phyloP scores from a whole-genome alignment of 92 coral and sea anemone genomes.

The Epizoanthus stellaris region DNA sequence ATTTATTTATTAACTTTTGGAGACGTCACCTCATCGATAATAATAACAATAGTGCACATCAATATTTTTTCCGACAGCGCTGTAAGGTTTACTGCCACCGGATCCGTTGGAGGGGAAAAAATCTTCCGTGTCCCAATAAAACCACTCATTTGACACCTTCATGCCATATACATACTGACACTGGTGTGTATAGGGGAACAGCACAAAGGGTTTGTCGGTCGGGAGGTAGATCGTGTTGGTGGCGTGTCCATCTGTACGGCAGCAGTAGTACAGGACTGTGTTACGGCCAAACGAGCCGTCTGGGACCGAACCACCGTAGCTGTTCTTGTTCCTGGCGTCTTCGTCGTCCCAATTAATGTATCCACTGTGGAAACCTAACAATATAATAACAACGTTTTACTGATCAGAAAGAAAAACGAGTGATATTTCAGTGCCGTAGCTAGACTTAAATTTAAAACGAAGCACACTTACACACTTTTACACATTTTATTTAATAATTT shows the following conservation, averaged over 20 bases:
- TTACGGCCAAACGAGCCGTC: slow-evolving; percentile 46
- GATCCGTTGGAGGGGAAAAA: slow-evolving; percentile 13
- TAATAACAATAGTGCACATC: slow-evolving; percentile 23
- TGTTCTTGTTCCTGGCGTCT: slow-evolving; percentile 43
- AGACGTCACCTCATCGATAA: background rate
- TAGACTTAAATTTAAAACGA: too few species aligned
- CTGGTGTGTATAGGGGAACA: slow-evolving; percentile 40
- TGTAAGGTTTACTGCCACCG: background rate
- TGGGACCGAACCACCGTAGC: slow-evolving; percentile 48
- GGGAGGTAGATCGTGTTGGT: slow-evolving; percentile 68
- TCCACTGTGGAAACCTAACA: slow-evolving; percentile 44
- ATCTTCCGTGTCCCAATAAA: slow-evolving; percentile 37
- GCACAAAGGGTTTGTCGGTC: slow-evolving; percentile 56
- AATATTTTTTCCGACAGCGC: slow-evolving; percentile 17
- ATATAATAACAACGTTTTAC: too few species aligned
- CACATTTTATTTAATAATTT: too few species aligned
- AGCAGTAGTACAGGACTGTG: slow-evolving; percentile 58
- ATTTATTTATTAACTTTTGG: too few species aligned
- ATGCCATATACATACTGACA: slow-evolving; percentile 35
- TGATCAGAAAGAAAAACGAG: too few species aligned
- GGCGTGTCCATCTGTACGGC: slow-evolving; percentile 67
- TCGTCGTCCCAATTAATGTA: slow-evolving; percentile 70
- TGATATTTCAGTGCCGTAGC: too few species aligned
- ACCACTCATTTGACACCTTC: slow-evolving; percentile 35
- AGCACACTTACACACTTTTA: too few species aligned